phyloP scores from a whole-genome alignment of 1,140 invertebrate genomes.

The Bombus terrestris region DNA sequence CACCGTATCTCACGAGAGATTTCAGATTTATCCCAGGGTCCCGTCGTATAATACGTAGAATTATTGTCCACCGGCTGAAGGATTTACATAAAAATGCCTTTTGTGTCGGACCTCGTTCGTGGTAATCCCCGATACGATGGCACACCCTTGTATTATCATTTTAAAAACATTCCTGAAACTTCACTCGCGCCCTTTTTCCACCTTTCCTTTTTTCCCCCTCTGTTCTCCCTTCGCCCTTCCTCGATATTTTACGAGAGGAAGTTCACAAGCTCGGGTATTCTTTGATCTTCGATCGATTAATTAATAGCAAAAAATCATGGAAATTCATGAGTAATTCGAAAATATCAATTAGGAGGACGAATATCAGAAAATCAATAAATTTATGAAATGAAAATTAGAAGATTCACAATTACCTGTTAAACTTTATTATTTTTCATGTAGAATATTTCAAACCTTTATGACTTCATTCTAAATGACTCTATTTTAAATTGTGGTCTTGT shows the following conservation, averaged over 20 bases:
- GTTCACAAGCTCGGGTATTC: too few relatives aligned
- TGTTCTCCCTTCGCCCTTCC: background rate
- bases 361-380: too few relatives aligned
- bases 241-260: background rate
- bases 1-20: background rate
- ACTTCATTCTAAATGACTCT: too few relatives aligned
- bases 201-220: too few relatives aligned
- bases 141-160: constrained; percentile 19
- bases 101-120: background rate
- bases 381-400: too few relatives aligned
- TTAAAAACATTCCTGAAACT: constrained; percentile 16
- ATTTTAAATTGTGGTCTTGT: too few relatives aligned
- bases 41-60: constrained; percentile 13
- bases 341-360: too few relatives aligned
- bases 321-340: too few relatives aligned
- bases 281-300: background rate
- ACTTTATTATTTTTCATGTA: too few relatives aligned
- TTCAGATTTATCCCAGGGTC: constrained; percentile 1
- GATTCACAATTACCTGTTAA: too few relatives aligned
- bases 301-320: background rate
- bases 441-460: too few relatives aligned
- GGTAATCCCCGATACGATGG: constrained; percentile 20
- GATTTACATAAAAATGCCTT: constrained; percentile 36
- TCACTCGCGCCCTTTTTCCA: background rate
- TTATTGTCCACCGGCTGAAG: constrained; percentile 5